Evolutionary conservation across 2,797 vertebrate species (phyloP).

Genomic region (Otus scops): DNA sequence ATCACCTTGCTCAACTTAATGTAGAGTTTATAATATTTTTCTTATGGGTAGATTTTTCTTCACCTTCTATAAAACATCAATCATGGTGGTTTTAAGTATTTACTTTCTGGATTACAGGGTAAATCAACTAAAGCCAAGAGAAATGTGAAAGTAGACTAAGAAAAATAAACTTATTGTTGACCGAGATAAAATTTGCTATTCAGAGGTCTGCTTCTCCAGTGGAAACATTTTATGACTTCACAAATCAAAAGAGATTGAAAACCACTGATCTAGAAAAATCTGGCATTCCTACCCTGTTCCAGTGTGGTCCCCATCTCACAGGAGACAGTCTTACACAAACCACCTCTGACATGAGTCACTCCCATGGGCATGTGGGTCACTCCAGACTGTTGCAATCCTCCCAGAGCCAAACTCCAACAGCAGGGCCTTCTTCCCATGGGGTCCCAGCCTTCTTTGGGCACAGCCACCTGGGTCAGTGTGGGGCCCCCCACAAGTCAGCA

Average conservation of each 20-base stretch:
- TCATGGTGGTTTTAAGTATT: not conserved
- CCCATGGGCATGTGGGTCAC: no score
- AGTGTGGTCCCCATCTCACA: no score
- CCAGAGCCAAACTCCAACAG: no score
- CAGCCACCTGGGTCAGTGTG: no score
- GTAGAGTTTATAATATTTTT: not conserved
- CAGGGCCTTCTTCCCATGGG: no score
- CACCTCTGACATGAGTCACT: no score
- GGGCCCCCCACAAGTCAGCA: no score
- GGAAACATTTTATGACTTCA: not conserved
- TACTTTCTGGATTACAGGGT: not conserved
- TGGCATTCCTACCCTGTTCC: no score
- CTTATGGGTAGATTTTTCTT: not conserved
- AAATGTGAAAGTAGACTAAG: not conserved
- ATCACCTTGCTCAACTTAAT: not conserved
- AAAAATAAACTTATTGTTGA: not conserved
- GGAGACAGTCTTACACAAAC: no score
- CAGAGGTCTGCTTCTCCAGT: not conserved
- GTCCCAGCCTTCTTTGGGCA: no score
- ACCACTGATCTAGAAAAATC: not conserved
- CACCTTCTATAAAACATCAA: not conserved
- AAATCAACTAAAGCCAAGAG: not conserved
- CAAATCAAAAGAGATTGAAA: not conserved
- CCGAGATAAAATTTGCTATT: not conserved
- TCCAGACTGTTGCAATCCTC: no score